Evolutionary conservation across 1,140 invertebrate genomes (phyloP).

Genomic region (Gonioctena quinquepunctata): DNA sequence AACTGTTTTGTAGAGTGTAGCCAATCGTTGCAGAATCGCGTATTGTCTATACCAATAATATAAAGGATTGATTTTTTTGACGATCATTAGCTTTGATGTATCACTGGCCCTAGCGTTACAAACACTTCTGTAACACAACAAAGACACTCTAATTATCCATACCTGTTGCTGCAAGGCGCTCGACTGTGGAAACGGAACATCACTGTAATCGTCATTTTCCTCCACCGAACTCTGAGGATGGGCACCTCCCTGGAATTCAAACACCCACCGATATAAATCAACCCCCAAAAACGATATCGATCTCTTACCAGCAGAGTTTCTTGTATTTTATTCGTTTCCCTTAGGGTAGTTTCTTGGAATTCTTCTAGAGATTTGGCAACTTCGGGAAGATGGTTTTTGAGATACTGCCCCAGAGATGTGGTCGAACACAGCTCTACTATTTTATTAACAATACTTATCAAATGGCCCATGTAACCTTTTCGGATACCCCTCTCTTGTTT

Average conservation of each 20-base stretch:
- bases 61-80: background rate
- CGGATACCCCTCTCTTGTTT: constrained; percentile 47
- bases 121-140: too few relatives aligned
- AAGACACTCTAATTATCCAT: too few relatives aligned
- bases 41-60: background rate
- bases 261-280: background rate
- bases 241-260: constrained; percentile 52
- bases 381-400: constrained; percentile 62
- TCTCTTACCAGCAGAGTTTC: constrained; percentile 60
- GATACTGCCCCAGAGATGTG: constrained; percentile 57
- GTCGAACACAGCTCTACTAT: constrained; percentile 60
- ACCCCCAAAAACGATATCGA: background rate
- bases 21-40: too few relatives aligned
- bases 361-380: constrained; percentile 64
- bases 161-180: constrained; percentile 40
- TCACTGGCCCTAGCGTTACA: too few relatives aligned
- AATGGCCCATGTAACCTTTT: constrained; percentile 61
- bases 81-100: too few relatives aligned
- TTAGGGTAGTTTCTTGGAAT: constrained; percentile 63
- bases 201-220: constrained; percentile 45
- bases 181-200: constrained; percentile 36
- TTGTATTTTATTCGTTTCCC: constrained; percentile 67
- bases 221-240: constrained; percentile 47
- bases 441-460: constrained; percentile 62
- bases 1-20: too few relatives aligned